Evolutionary conservation across 1,140 invertebrate species (phyloP), one percentile per base, ranked within the genome.

Genomic region (Ridgeia piscesae): DNA sequence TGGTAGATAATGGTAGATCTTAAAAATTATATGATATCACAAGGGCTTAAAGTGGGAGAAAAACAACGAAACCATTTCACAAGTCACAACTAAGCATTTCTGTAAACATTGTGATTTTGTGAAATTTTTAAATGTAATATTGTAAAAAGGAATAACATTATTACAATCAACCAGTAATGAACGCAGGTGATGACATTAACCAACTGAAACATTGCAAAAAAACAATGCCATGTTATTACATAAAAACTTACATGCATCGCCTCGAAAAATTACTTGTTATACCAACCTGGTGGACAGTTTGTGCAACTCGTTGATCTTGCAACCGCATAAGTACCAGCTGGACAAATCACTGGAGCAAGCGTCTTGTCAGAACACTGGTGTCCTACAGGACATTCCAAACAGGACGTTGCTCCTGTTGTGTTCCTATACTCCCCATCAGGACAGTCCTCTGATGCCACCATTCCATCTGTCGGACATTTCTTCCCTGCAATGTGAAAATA

Each of bases 281-380:
- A 50, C 35, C 92, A 90, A 95, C 95, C 95, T 94, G 94, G 33
- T 34, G 92, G 92, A 94, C 95, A 95, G 31, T 92, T 58, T 89
- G 94, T 94, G 92, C 95, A 95, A 27, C 50, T 93, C 14, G 92
- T 93, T 0, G 93, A 93, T 21, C 93, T 92, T 48, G 93, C 92
- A 2, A 93, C 6, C 17, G 94, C 92, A 89, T 94, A 95, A 34
- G 93, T 92, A 9, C 95, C 95, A 34, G 93, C 94, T 27, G 33
- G 9, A 94, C 95, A 95, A 2, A n/a, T 27, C 6, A 94, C 94
- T 33, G 94, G 94, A 48, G 91, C 90, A n/a, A 94, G 93, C 14
- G 88, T 92, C 31, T 95, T 94, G 91, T 95, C 94, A 14, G 95
- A 94, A 92, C 95, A 95, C 91, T 95, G 92, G n/a, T 92, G 91